A percentile compares a stretch with the other conserved stretches of the same genome.
phyloP scores from a whole-genome alignment of 2,797 vertebrate genomes.

The Notolepis coatsorum region DNA sequence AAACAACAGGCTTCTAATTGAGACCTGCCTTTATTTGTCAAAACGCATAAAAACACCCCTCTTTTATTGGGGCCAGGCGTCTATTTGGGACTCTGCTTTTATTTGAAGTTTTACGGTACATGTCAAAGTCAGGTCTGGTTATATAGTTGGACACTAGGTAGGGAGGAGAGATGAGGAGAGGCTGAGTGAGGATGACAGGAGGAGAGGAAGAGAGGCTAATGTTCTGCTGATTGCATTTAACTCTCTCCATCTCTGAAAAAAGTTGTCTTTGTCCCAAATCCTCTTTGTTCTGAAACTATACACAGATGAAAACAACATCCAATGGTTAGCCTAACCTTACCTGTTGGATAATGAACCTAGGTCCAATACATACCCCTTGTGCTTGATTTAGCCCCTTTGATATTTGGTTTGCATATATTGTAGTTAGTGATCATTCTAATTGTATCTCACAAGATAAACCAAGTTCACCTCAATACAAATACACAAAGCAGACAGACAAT shows the following conservation, averaged over 20 bases:
- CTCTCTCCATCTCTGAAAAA: too few relatives aligned
- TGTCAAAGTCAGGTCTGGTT: slow-evolving; percentile 16
- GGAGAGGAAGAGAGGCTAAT: slow-evolving; percentile 32
- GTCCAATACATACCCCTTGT: not conserved
- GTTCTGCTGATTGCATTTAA: too few relatives aligned
- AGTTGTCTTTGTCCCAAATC: too few relatives aligned
- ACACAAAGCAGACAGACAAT: not conserved
- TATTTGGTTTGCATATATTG: not conserved
- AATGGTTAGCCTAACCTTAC: slow-evolving; percentile 23
- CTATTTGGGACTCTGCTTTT: too few relatives aligned
- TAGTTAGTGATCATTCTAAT: not conserved
- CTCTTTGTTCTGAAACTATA: too few relatives aligned
- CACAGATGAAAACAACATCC: slow-evolving; percentile 68
- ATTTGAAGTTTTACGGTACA: too few relatives aligned
- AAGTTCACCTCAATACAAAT: not conserved
- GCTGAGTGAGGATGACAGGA: too few relatives aligned
- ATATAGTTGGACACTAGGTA: not conserved
- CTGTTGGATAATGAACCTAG: not conserved
- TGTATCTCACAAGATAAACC: not conserved
- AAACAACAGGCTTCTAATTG: too few relatives aligned
- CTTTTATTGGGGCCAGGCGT: too few relatives aligned
- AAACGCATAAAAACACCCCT: too few relatives aligned
- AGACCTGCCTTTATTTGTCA: too few relatives aligned
- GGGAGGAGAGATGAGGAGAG: too few relatives aligned
- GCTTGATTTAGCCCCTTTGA: not conserved